phyloP scores from a whole-genome alignment of 2,888 invertebrate genomes.

The Willowsia nigromaculata region DNA sequence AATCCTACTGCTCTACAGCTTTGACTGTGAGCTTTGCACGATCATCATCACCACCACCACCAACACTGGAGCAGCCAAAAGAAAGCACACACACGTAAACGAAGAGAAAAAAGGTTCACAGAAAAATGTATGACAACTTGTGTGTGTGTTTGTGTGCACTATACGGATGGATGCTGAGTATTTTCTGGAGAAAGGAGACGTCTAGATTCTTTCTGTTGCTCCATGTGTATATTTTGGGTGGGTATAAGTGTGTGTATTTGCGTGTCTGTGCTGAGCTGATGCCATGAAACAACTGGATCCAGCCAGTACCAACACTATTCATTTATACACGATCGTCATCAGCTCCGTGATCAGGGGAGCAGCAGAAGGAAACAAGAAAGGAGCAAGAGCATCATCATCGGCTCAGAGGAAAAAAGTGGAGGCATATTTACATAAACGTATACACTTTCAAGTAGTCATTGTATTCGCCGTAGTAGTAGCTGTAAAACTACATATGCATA shows the following conservation, averaged over 20 bases:
- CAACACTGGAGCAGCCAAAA: not conserved
- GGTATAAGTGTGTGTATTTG: not conserved
- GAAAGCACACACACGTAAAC: not conserved
- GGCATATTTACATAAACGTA: conserved; percentile 16
- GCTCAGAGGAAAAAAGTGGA: not conserved
- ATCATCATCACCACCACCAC: not conserved
- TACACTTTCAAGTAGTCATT: not conserved
- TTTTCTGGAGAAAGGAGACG: not conserved
- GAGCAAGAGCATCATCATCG: not conserved
- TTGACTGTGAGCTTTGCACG: not conserved
- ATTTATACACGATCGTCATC: conserved; percentile 17
- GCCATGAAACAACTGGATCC: conserved; percentile 20
- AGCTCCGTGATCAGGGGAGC: not conserved
- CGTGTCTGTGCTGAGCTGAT: not conserved
- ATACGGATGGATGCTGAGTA: not conserved
- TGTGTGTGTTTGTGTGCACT: no score
- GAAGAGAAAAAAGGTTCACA: not conserved
- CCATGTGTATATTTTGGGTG: not conserved
- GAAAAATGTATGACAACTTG: not conserved
- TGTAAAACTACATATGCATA: not conserved
- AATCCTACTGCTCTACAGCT: not conserved
- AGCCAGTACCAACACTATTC: not conserved
- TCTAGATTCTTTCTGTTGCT: not conserved
- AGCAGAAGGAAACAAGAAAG: not conserved
- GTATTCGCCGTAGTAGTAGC: not conserved